Evolutionary conservation across 2,113 vertebrate genomes (phyloP).

Genomic region (Saguinus midas): DNA sequence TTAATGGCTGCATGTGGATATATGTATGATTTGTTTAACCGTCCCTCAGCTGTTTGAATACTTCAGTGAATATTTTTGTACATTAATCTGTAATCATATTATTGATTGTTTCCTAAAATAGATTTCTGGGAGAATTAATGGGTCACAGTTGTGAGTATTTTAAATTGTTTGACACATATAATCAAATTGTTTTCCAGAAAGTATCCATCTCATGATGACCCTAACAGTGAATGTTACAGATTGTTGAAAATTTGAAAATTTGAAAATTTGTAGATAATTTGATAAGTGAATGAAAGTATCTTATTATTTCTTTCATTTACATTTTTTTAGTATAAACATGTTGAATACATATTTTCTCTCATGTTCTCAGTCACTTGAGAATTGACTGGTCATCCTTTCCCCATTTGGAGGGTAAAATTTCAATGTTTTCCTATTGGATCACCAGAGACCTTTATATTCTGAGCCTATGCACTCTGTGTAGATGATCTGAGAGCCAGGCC

Average conservation of each 20-base stretch:
- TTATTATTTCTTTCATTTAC: not conserved
- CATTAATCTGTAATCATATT: not conserved
- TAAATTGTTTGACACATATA: not conserved
- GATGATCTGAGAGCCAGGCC: not conserved
- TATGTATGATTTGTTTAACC: not conserved
- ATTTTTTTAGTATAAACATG: not conserved
- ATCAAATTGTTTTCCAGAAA: constrained; percentile 6
- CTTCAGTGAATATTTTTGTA: not conserved
- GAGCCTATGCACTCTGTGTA: not conserved
- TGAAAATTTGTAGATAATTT: not conserved
- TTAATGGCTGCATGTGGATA: not conserved
- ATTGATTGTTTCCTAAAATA: not conserved
- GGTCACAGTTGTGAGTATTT: not conserved
- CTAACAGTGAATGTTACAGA: not conserved
- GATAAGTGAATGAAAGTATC: not conserved
- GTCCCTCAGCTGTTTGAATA: not conserved
- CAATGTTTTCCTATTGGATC: not conserved
- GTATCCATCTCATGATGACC: not conserved
- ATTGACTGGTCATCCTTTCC: not conserved
- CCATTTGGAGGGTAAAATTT: not conserved
- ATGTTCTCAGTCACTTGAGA: not conserved
- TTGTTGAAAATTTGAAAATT: not conserved
- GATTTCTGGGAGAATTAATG: not conserved
- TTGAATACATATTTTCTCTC: not conserved
- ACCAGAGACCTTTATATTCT: not conserved